Evolutionary conservation across 1,140 invertebrate genomes (phyloP).

Genomic region (Caerostris extrusa): DNA sequence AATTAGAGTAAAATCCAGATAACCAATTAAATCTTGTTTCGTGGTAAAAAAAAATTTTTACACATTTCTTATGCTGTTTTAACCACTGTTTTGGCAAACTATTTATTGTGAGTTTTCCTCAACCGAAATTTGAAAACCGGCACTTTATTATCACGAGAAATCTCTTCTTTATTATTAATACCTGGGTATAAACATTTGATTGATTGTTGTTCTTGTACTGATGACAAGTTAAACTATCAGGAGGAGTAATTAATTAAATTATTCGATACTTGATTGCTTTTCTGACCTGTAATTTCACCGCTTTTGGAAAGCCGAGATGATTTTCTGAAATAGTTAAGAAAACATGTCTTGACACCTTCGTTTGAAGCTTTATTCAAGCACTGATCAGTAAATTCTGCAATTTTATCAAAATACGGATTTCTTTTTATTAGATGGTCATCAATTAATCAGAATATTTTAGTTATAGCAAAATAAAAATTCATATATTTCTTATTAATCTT

Average conservation of each 20-base stretch:
- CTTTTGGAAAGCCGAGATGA: neutral
- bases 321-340: neutral
- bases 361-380: neutral
- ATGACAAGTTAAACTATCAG: neutral
- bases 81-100: too few relatives aligned
- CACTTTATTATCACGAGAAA: neutral
- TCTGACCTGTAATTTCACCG: neutral
- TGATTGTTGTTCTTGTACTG: neutral
- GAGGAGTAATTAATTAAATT: constrained; percentile 1
- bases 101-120: too few relatives aligned
- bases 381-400: neutral
- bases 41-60: too few relatives aligned
- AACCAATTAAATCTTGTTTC: too few relatives aligned
- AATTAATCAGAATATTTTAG: too few relatives aligned
- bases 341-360: neutral
- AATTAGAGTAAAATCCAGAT: too few relatives aligned
- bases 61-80: too few relatives aligned
- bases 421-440: neutral
- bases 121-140: too few relatives aligned
- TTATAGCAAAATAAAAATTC: too few relatives aligned
- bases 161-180: neutral
- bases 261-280: neutral
- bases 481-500: too few relatives aligned
- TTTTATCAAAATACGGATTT: neutral
- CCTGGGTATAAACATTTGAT: neutral